A percentile compares a stretch with the other conserved stretches of the same genome.
Conservation (phyloP, 2,888 invertebrate genomes). For the Cosmia trapezina region DNA sequence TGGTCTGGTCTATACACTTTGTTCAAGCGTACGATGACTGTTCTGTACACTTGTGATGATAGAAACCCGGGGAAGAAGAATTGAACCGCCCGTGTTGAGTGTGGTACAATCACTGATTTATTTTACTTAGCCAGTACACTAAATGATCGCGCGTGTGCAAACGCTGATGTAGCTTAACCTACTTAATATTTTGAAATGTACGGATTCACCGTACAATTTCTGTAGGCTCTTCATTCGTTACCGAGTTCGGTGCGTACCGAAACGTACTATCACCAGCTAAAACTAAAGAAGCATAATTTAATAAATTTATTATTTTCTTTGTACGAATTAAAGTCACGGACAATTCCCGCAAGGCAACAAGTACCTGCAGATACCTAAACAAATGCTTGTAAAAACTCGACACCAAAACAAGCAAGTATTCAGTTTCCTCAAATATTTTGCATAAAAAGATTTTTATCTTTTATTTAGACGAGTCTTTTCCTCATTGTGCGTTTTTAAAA, state of each 20-base stretch:
- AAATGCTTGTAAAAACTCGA: slow-evolving; percentile 11
- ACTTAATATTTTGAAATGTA: too few relatives aligned
- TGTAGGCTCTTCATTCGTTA: background rate
- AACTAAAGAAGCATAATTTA: background rate
- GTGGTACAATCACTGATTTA: too few relatives aligned
- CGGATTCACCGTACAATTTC: too few relatives aligned
- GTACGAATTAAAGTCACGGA: background rate
- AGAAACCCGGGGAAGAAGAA: too few relatives aligned
- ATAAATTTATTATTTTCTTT: background rate
- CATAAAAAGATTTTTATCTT: slow-evolving; percentile 50
- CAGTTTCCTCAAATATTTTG: slow-evolving; percentile 26
- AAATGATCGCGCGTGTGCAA: too few relatives aligned
- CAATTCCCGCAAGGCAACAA: background rate
- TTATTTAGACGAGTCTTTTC: slow-evolving; percentile 48
- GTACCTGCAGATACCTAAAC: background rate
- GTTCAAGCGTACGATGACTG: too few relatives aligned
- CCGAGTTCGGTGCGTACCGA: background rate
- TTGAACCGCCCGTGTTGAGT: too few relatives aligned
- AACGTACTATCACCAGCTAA: background rate
- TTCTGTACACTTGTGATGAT: too few relatives aligned
- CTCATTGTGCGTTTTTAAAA: slow-evolving; percentile 51
- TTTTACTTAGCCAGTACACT: too few relatives aligned
- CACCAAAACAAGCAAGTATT: slow-evolving; percentile 16
- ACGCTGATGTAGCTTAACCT: too few relatives aligned
- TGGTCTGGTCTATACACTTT: too few relatives aligned